Base-by-base conservation (phyloP, 2,888 invertebrate species). In the Dryobotodes eremita region DNA sequence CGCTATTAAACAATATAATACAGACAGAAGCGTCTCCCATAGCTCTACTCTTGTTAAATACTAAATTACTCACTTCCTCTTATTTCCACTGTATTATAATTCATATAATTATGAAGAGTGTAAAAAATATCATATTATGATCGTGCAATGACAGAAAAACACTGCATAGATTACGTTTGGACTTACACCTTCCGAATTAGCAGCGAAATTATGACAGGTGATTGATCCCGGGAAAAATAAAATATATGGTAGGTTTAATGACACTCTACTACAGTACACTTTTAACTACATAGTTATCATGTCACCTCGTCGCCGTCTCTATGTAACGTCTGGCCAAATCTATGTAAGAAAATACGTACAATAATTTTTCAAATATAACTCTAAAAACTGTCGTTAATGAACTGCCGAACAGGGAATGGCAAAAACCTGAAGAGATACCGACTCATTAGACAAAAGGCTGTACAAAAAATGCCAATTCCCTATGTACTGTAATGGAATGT, bases 31-130 rank as follows among this genome's bases (percentile, higher is more conserved):
- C 79, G 62, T 80, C 84, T 82, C 79, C 59, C 76, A 75, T 59
- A 70, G 53, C 64, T 68, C 78, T 59, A 65, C 75, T 71, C 81
- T 76, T 71, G 76, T 86, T 82, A 83, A 88, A 83, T 53, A 83
- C 71, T 69, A 88, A 88, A 88, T 88, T 82, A 80, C 82, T 74
- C 71, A 83, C 88, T 88, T 88, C 88, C 88, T 83, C 70, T 83
- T 82, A 86, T 88, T 88, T 82, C 82, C 53, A 78, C 79, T 80
- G 72, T 84, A 80, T 82, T 80, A 20, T 83, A 72, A 84, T 84
- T 76, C 76, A 78, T 71, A 79, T 83, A 88, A 88, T 88, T 87
- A 82, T 77, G 31, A 80, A 50, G n/a, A 69, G 71, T 86, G 55
- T 85, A 85, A 86, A 85, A 88, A 83, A 82, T 31, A 26, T 59